These are phyloP conservation scores for Linepithema humile DNA, from an alignment of 1,140 invertebrate genomes.

Conservation along the genomic window DNA sequence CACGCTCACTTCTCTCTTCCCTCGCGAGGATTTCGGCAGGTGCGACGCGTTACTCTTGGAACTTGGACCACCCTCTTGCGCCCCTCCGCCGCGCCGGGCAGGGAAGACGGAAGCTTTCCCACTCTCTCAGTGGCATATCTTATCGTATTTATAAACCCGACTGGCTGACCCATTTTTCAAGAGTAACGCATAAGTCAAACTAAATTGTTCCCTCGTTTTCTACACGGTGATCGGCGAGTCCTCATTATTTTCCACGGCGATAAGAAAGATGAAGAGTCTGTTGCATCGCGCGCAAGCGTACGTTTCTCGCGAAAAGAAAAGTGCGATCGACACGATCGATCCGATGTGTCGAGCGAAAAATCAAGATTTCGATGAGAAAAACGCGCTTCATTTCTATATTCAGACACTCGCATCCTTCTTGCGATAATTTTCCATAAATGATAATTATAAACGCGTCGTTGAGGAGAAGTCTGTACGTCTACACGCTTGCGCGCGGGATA, in stretches of 20 bases:
- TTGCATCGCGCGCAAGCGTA: not conserved
- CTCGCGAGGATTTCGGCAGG: not conserved
- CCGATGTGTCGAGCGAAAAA: no score
- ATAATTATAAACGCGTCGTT: not conserved
- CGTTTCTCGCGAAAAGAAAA: not conserved
- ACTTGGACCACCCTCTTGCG: constrained; percentile 3
- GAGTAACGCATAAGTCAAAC: constrained; percentile 41
- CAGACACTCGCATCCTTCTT: no score
- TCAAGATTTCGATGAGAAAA: not conserved
- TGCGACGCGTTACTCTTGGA: constrained; percentile 37
- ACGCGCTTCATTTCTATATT: no score
- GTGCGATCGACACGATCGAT: not conserved
- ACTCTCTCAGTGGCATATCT: constrained; percentile 5
- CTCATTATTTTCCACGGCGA: not conserved
- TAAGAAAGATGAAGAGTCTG: not conserved
- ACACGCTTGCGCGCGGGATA: constrained; percentile 5
- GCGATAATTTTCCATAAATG: not conserved
- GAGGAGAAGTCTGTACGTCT: not conserved
- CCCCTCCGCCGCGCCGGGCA: not conserved
- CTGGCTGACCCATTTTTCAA: constrained; percentile 67
- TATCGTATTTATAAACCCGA: constrained; percentile 62
- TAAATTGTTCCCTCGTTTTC: not conserved
- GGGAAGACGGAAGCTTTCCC: constrained; percentile 13
- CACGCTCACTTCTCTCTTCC: not conserved
- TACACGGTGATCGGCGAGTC: not conserved